Evolutionary conservation across 2,113 vertebrate species (phyloP).

Genomic region (Vireo altiloquus): DNA sequence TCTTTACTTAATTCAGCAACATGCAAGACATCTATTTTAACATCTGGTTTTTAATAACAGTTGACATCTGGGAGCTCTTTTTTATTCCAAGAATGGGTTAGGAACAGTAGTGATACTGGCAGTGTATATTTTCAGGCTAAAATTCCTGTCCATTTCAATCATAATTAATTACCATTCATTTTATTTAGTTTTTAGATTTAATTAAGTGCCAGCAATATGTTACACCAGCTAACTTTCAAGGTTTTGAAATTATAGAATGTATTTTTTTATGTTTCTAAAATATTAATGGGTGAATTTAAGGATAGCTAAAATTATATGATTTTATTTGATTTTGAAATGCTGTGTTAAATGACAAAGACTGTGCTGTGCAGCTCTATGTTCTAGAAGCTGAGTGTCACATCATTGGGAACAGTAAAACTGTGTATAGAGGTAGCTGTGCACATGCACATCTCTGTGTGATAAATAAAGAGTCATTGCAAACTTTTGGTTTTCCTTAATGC

Average conservation of each 20-base stretch:
- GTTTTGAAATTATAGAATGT: background rate
- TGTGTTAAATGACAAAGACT: slow-evolving; percentile 9
- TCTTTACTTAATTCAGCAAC: slow-evolving; percentile 79
- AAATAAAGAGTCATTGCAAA: background rate
- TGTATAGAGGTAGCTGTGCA: background rate
- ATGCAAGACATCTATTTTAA: slow-evolving; percentile 72
- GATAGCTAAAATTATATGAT: background rate
- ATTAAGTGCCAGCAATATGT: slow-evolving; percentile 58
- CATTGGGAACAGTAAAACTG: background rate
- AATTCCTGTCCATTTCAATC: slow-evolving; percentile 77
- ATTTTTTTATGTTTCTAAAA: background rate
- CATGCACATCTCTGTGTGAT: background rate
- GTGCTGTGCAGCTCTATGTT: background rate
- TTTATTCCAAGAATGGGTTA: slow-evolving; percentile 59
- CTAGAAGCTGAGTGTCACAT: background rate
- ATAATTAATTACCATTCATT: slow-evolving; percentile 73
- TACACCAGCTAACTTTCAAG: background rate
- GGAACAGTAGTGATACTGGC: slow-evolving; percentile 73
- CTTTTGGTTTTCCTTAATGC: background rate
- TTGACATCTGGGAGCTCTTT: slow-evolving; percentile 77
- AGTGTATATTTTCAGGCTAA: slow-evolving; percentile 70
- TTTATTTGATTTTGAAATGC: slow-evolving; percentile 5
- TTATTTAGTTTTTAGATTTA: slow-evolving; percentile 61
- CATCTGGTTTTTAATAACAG: slow-evolving; percentile 82
- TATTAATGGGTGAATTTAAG: background rate